Conservation (phyloP, 2,888 invertebrate species). For the Sussaba pulchella region DNA sequence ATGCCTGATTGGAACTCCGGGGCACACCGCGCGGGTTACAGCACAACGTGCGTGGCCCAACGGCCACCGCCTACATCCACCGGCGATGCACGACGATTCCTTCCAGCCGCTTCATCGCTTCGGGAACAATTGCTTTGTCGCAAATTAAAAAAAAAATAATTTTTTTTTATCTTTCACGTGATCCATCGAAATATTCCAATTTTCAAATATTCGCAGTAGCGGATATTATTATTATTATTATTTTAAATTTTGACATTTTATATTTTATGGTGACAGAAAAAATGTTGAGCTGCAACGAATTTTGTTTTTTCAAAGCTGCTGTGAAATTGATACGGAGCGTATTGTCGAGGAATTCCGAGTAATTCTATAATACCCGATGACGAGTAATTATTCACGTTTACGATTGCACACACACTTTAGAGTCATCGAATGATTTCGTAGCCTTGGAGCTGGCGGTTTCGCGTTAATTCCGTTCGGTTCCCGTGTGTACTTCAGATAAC, state of each 20-base stretch:
- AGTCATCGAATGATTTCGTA: conserved; percentile 53
- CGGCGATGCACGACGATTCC: background rate
- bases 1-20: conserved; percentile 81
- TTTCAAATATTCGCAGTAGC: background rate
- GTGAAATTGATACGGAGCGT: no score
- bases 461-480: conserved; percentile 44
- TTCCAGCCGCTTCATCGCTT: conserved; percentile 7
- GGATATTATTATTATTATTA: no score
- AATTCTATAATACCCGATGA: conserved; percentile 14
- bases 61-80: conserved; percentile 42
- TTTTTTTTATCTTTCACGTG: background rate
- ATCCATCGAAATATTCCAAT: background rate
- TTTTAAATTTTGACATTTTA: no score
- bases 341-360: background rate
- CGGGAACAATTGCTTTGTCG: no score
- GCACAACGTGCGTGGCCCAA: conserved; percentile 54
- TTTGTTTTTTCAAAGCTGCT: no score
- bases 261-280: no score
- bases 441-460: conserved; percentile 41
- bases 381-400: conserved; percentile 33
- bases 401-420: conserved; percentile 23
- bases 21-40: conserved; percentile 39
- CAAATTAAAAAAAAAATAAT: no score
- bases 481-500: conserved; percentile 56
- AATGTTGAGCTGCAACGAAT: background rate